Evolutionary conservation across 1,140 invertebrate species (phyloP).

Genomic region (Notospermus geniculatus): DNA sequence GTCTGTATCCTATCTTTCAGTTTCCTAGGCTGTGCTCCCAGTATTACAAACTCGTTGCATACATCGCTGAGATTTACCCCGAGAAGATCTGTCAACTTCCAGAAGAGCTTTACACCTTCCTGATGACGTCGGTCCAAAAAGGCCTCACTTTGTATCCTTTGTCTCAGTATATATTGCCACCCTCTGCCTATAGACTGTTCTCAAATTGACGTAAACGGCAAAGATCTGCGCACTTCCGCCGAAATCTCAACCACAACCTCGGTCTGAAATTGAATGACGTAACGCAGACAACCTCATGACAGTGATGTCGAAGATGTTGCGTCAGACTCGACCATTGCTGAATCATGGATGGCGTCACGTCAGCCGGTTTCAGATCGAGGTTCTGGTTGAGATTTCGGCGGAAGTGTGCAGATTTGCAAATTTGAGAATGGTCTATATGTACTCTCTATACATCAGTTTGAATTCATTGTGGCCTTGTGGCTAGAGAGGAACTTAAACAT

Average conservation of each 20-base stretch:
- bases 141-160: slow-evolving; percentile 63
- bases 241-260: no score
- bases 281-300: no score
- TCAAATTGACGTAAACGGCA: no score
- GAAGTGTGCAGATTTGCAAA: no score
- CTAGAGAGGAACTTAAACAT: not conserved
- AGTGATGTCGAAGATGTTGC: no score
- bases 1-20: slow-evolving; percentile 54
- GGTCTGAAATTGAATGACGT: no score
- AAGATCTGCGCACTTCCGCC: no score
- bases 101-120: slow-evolving; percentile 60
- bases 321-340: no score
- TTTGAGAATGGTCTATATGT: no score
- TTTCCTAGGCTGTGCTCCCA: slow-evolving; percentile 68
- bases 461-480: not conserved
- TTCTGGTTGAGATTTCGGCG: no score
- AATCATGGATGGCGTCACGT: no score
- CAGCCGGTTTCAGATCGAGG: no score
- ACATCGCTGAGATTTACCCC: slow-evolving; percentile 68
- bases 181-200: not conserved
- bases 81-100: slow-evolving; percentile 63
- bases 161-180: not conserved
- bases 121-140: slow-evolving; percentile 68
- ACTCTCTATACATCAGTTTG: not conserved
- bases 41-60: slow-evolving; percentile 66